These are phyloP conservation scores for Anolis carolinensis DNA, from an alignment of 2,113 vertebrate genomes.

Conservation along the genomic window DNA sequence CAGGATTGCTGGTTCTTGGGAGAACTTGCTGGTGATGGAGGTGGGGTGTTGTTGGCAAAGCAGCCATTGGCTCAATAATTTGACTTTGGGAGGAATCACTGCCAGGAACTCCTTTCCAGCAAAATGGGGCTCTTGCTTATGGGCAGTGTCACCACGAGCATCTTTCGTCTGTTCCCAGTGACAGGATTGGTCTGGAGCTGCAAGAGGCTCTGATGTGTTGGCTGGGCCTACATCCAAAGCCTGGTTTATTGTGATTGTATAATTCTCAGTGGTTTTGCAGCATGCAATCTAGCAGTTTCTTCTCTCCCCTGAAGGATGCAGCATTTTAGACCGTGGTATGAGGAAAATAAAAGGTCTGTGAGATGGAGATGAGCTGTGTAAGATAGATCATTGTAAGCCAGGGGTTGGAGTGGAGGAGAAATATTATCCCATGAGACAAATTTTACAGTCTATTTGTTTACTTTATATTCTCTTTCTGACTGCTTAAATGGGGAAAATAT, in stretches of 20 bases:
- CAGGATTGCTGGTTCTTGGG: background rate
- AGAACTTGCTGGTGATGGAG: background rate
- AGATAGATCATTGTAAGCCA: background rate
- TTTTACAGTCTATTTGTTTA: background rate
- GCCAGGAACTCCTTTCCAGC: background rate
- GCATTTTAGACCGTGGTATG: background rate
- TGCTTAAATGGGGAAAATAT: background rate
- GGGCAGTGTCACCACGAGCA: background rate
- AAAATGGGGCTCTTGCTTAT: background rate
- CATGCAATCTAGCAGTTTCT: background rate
- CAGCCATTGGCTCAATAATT: background rate
- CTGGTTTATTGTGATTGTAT: slow-evolving; percentile 44
- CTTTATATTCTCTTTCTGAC: background rate
- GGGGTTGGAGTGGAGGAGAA: no score
- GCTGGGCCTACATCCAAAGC: background rate
- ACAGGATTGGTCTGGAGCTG: background rate
- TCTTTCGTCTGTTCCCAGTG: background rate
- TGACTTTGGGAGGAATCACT: background rate
- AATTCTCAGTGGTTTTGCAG: background rate
- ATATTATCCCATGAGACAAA: no score
- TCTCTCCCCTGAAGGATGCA: background rate
- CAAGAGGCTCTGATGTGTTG: fast-evolving
- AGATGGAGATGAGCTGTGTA: background rate
- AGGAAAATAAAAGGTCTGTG: background rate
- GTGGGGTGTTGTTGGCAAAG: background rate